These are phyloP conservation scores for Drosophila sechellia DNA, from an alignment of 1,140 invertebrate genomes.

Conservation along the genomic window DNA sequence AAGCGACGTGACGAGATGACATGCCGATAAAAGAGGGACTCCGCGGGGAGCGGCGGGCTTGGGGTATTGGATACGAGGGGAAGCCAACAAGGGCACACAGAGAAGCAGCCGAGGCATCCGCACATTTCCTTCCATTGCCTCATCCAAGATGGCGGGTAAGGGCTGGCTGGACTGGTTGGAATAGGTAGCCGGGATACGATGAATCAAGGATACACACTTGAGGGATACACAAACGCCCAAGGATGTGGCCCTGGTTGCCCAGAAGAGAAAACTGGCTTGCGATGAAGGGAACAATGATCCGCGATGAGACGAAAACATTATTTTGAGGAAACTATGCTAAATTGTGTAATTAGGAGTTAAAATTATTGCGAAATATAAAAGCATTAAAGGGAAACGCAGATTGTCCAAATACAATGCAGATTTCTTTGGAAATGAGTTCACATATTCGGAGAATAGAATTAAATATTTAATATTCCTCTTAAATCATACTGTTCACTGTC, in stretches of 20 bases:
- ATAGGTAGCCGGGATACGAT: conserved; percentile 12
- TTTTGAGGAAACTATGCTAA: background rate
- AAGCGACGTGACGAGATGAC: conserved; percentile 38
- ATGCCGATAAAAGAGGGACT: conserved; percentile 30
- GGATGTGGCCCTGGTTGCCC: background rate
- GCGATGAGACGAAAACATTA: too few species aligned
- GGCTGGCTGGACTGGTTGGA: conserved; percentile 4
- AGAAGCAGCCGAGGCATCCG: conserved; percentile 25
- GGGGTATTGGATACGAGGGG: background rate
- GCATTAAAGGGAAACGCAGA: background rate
- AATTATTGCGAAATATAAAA: background rate
- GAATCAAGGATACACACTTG: conserved; percentile 17
- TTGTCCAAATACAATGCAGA: too few species aligned
- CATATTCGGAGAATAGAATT: too few species aligned
- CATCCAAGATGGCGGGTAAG: conserved; percentile 32
- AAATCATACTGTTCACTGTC: too few species aligned
- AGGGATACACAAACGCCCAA: conserved; percentile 5
- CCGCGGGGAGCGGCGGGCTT: background rate
- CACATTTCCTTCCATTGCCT: conserved; percentile 13
- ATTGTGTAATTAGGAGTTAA: background rate
- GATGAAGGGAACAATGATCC: background rate
- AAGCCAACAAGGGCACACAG: conserved; percentile 6
- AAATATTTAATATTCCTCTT: too few species aligned
- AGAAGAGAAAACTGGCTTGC: background rate
- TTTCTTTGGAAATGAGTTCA: too few species aligned